phyloP scores from a whole-genome alignment of 2,888 invertebrate genomes.

The Macrophya annulata region DNA sequence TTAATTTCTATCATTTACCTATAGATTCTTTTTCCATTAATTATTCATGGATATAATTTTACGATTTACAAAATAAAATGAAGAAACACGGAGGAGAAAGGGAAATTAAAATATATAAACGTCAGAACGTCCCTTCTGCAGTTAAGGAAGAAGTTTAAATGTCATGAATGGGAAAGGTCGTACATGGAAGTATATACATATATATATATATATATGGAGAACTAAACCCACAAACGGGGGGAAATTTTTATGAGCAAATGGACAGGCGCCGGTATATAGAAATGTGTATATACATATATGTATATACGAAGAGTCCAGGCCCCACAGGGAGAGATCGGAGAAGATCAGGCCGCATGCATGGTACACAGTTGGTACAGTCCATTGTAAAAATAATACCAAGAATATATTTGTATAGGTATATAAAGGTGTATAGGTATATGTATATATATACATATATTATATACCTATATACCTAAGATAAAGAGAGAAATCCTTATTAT shows the following conservation, averaged over 20 bases:
- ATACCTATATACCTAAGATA: neutral
- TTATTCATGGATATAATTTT: slow-evolving; percentile 3
- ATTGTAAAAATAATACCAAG: neutral
- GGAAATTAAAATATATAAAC: neutral
- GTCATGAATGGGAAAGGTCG: slow-evolving; percentile 41
- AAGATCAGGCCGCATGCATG: slow-evolving; percentile 34
- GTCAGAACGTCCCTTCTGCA: neutral
- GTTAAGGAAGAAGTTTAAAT: slow-evolving; percentile 26
- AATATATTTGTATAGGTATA: neutral
- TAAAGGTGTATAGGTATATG: neutral
- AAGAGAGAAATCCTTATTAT: too few species aligned
- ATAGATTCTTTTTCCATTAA: neutral
- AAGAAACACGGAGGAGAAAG: neutral
- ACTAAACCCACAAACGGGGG: neutral
- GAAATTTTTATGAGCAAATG: slow-evolving; percentile 32
- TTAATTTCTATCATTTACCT: neutral
- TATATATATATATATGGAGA: neutral
- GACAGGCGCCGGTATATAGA: slow-evolving; percentile 49
- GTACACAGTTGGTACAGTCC: slow-evolving; percentile 46
- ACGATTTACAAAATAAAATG: neutral
- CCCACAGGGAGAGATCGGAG: slow-evolving; percentile 50
- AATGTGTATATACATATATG: neutral
- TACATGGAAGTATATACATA: neutral
- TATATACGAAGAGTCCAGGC: slow-evolving; percentile 25
- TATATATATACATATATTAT: neutral